These are phyloP conservation scores for Spongilla lacustris DNA, from an alignment of 37 sponge, comb jelly and placozoan genomes.

Conservation along the genomic window DNA sequence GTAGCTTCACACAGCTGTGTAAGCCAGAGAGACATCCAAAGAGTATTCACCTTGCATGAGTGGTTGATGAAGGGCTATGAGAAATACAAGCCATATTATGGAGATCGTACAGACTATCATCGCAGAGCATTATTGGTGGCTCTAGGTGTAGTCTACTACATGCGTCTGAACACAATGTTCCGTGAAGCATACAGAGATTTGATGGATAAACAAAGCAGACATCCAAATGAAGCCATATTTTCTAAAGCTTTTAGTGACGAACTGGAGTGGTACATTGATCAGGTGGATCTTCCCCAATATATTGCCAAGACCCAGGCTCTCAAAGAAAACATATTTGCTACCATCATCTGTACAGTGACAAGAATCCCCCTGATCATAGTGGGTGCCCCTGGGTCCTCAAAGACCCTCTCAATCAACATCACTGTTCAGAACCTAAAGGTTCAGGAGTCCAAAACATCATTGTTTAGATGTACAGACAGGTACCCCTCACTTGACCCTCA, in stretches of 20 bases:
- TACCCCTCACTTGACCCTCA: slow-evolving; percentile 73
- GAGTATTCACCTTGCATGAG: slow-evolving; percentile 82
- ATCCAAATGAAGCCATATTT: slow-evolving; percentile 31
- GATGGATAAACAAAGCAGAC: slow-evolving; percentile 21
- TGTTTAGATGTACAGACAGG: slow-evolving; percentile 19
- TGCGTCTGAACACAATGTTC: slow-evolving; percentile 71
- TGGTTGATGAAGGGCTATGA: slow-evolving; percentile 64
- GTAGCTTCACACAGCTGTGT: slow-evolving; percentile 72
- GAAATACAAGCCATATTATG: slow-evolving; percentile 13
- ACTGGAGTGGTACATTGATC: slow-evolving; percentile 29
- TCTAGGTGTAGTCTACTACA: slow-evolving; percentile 89
- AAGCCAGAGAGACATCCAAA: slow-evolving; percentile 86
- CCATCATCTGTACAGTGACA: slow-evolving; percentile 52
- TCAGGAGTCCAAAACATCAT: background rate
- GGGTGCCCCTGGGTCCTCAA: slow-evolving; percentile 79
- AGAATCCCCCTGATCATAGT: slow-evolving; percentile 74
- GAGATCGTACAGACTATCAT: slow-evolving; percentile 13
- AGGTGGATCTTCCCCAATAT: slow-evolving; percentile 49
- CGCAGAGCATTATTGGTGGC: slow-evolving; percentile 74
- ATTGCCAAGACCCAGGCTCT: slow-evolving; percentile 78
- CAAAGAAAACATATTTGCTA: slow-evolving; percentile 78
- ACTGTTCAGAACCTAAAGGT: slow-evolving; percentile 52
- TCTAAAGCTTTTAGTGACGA: slow-evolving; percentile 6
- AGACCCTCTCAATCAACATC: slow-evolving; percentile 76
- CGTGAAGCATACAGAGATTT: slow-evolving; percentile 34